A percentile compares a stretch with the other conserved stretches of the same genome.
phyloP scores from a whole-genome alignment of 2,888 invertebrate species.

The Xestia rhomboidea region DNA sequence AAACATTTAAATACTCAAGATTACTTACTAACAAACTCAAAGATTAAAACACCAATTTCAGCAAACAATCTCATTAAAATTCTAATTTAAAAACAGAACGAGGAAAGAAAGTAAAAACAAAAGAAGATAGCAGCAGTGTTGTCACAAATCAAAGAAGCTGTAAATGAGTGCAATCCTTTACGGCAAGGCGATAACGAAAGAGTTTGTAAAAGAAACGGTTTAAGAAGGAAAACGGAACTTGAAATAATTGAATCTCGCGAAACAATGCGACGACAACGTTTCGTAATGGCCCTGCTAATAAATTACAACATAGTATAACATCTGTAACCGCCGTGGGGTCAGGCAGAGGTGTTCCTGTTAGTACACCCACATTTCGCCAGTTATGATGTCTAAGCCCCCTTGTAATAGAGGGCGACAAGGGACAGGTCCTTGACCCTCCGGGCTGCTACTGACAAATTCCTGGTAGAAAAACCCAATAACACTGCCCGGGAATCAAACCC shows the following conservation, averaged over 20 bases:
- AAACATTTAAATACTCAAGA: background rate
- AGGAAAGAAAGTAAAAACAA: slow-evolving; percentile 26
- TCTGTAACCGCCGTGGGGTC: background rate
- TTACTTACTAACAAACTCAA: background rate
- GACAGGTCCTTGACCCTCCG: too few relatives aligned
- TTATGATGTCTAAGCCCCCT: background rate
- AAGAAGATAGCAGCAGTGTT: slow-evolving; percentile 26
- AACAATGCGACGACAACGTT: slow-evolving; percentile 36
- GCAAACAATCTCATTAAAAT: slow-evolving; percentile 41
- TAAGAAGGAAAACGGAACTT: slow-evolving; percentile 39
- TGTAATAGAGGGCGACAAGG: background rate
- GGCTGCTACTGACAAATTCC: background rate
- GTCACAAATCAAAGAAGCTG: slow-evolving; percentile 49
- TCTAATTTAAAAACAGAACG: slow-evolving; percentile 37
- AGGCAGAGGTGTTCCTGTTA: background rate
- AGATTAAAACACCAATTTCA: slow-evolving; percentile 14
- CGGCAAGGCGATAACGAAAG: slow-evolving; percentile 50
- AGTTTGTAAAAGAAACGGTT: slow-evolving; percentile 44
- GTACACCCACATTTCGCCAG: too few relatives aligned
- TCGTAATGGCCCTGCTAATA: slow-evolving; percentile 15
- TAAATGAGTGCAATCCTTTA: slow-evolving; percentile 54
- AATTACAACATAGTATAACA: background rate
- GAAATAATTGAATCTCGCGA: slow-evolving; percentile 50
- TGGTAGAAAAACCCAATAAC: background rate
- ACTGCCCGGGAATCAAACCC: background rate